phyloP scores from a whole-genome alignment of 2,888 invertebrate genomes.

The Orthonychiurus folsomi region DNA sequence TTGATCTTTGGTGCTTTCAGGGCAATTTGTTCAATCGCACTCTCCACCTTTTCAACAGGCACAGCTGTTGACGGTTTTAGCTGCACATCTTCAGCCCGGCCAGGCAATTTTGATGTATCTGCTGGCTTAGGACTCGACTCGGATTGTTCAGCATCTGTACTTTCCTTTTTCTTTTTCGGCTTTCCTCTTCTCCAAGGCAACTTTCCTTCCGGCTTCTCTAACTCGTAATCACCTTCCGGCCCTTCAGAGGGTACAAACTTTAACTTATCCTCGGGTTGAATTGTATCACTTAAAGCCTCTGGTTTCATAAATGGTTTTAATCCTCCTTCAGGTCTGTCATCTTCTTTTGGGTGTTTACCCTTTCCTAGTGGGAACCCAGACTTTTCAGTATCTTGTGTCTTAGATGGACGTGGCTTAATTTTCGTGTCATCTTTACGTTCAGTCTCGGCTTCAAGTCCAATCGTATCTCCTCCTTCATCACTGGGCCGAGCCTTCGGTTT shows the following conservation, averaged over 20 bases:
- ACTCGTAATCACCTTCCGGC: slow-evolving; percentile 39
- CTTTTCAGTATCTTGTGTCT: neutral
- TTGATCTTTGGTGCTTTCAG: neutral
- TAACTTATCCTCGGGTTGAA: slow-evolving; percentile 7
- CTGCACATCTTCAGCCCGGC: slow-evolving; percentile 1
- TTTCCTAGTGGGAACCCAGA: slow-evolving; percentile 13
- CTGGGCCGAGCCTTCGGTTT: slow-evolving; percentile 10
- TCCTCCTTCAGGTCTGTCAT: slow-evolving; percentile 3
- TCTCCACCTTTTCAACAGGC: slow-evolving; percentile 5
- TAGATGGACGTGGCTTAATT: neutral
- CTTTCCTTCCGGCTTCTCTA: slow-evolving; percentile 40
- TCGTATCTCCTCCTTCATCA: neutral
- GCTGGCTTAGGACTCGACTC: neutral
- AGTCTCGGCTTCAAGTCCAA: neutral
- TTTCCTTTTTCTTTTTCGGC: slow-evolving; percentile 16
- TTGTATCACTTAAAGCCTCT: neutral
- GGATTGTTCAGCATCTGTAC: slow-evolving; percentile 6
- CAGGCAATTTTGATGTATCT: neutral
- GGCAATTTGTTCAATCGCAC: slow-evolving; percentile 8
- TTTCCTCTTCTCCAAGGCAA: slow-evolving; percentile 7
- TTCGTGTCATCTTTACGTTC: neutral
- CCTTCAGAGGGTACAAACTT: slow-evolving; percentile 34
- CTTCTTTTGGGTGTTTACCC: slow-evolving; percentile 16
- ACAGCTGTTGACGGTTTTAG: neutral
- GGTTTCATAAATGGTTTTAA: slow-evolving; percentile 14